These are phyloP conservation scores for Delia radicum DNA, from an alignment of 1,140 invertebrate genomes.

Conservation along the genomic window DNA sequence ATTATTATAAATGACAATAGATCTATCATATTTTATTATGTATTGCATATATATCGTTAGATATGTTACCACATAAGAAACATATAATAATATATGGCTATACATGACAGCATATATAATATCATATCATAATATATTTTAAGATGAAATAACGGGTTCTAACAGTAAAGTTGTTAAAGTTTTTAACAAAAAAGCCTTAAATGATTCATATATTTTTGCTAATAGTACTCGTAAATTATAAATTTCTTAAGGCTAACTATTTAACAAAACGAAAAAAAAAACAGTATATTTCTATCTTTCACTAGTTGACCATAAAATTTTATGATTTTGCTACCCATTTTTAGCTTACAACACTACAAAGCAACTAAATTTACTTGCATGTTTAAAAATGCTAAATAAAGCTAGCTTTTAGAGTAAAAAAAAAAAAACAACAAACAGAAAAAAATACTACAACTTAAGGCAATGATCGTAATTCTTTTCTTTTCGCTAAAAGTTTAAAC, in stretches of 20 bases:
- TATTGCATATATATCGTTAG: too few relatives aligned
- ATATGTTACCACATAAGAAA: too few relatives aligned
- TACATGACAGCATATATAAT: too few relatives aligned
- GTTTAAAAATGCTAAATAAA: neutral
- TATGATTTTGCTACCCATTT: constrained; percentile 20
- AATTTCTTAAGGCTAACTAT: neutral
- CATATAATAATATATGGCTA: too few relatives aligned
- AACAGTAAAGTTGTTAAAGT: too few relatives aligned
- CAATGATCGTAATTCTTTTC: neutral
- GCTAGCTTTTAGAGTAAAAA: neutral
- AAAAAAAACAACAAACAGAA: neutral
- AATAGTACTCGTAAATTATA: too few relatives aligned
- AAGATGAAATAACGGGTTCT: too few relatives aligned
- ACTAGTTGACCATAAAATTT: constrained; percentile 14
- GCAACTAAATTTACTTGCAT: neutral
- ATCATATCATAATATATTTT: too few relatives aligned
- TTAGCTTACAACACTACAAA: neutral
- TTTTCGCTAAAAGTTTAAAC: neutral
- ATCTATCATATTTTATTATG: too few relatives aligned
- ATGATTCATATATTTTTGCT: too few relatives aligned
- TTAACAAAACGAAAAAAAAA: neutral
- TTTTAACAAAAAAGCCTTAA: too few relatives aligned
- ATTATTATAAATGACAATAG: too few relatives aligned
- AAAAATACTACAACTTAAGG: neutral
- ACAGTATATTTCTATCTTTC: neutral